Percentiles rank a stretch among this genome's conserved stretches.
phyloP scores from a whole-genome alignment of 2,888 invertebrate species.

The Cantharis flavilabris region DNA sequence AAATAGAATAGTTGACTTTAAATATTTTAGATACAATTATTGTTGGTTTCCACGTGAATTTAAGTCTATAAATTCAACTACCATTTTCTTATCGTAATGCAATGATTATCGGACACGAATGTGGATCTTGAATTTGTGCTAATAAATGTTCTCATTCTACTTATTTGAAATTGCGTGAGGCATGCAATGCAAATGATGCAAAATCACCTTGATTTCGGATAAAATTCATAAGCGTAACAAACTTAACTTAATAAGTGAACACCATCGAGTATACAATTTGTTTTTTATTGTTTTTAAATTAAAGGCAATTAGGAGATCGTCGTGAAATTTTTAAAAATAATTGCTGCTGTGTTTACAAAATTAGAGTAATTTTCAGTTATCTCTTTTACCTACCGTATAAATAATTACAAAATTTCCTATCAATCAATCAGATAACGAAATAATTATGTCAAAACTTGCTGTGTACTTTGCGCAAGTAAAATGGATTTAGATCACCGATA shows the following conservation, averaged over 20 bases:
- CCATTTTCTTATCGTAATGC: slow-evolving; percentile 7
- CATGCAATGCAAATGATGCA: slow-evolving; percentile 33
- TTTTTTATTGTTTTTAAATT: background rate
- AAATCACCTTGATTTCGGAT: slow-evolving; percentile 16
- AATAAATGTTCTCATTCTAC: slow-evolving; percentile 22
- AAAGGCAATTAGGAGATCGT: background rate
- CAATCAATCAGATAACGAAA: background rate
- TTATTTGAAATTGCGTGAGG: slow-evolving; percentile 31
- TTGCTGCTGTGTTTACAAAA: background rate
- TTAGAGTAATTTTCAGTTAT: background rate
- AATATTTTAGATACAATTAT: background rate
- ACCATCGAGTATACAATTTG: background rate
- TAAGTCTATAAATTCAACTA: background rate
- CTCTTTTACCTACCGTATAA: background rate
- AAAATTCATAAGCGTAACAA: slow-evolving; percentile 17
- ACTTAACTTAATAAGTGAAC: background rate
- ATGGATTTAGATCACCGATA: background rate
- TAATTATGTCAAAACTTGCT: background rate
- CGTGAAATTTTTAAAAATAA: background rate
- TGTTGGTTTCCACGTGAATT: background rate
- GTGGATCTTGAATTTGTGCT: slow-evolving; percentile 17
- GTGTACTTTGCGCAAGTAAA: background rate
- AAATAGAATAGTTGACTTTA: background rate
- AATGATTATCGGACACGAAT: slow-evolving; percentile 18
- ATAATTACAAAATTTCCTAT: background rate